A percentile compares a stretch with the other conserved stretches of the same genome.
phyloP scores from a whole-genome alignment of 35 echinoderm and acorn worm species.

The Apostichopus parvimensis region DNA sequence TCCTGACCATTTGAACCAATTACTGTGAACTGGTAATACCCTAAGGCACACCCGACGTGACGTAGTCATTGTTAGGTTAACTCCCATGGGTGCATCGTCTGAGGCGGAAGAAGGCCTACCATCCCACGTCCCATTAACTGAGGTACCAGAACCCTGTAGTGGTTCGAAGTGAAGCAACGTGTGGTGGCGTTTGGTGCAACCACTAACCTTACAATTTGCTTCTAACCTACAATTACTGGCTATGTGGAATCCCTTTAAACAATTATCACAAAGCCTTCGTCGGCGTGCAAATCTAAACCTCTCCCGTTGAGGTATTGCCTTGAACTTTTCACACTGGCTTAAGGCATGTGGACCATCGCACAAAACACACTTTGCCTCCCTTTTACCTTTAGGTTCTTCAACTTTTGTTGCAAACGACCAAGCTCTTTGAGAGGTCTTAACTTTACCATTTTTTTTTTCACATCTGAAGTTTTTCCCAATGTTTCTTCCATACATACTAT shows the following conservation, averaged over 20 bases:
- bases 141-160: neutral
- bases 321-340: neutral
- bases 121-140: neutral
- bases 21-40: slow-evolving; percentile 56
- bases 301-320: slow-evolving; percentile 38
- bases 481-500: slow-evolving; percentile 52
- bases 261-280: slow-evolving; percentile 53
- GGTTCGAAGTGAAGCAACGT: slow-evolving; percentile 30
- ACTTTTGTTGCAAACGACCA: no score
- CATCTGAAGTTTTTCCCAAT: neutral
- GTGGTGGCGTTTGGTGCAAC: slow-evolving; percentile 53
- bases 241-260: slow-evolving; percentile 36
- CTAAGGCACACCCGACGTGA: neutral
- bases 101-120: neutral
- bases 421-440: no score
- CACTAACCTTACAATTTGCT: slow-evolving; percentile 14
- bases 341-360: neutral
- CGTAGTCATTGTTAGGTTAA: neutral
- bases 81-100: neutral
- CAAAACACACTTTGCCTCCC: neutral
- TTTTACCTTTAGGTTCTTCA: neutral
- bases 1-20: neutral
- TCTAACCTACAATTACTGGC: slow-evolving; percentile 14
- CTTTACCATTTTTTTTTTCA: neutral
- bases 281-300: slow-evolving; percentile 28